Evolutionary conservation across 2,797 vertebrate species (phyloP).

Genomic region (Helostoma temminkii): DNA sequence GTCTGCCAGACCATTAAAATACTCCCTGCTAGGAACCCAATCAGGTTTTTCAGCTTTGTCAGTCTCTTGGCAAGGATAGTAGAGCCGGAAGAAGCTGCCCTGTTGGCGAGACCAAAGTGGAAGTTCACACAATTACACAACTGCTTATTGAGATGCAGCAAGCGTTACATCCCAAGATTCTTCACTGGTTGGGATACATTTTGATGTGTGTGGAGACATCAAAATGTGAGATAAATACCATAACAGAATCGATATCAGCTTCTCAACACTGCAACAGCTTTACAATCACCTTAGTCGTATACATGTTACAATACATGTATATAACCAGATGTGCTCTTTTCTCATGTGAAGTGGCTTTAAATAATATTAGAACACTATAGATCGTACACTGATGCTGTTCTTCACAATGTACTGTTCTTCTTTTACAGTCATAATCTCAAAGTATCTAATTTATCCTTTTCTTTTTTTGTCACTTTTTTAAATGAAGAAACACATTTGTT

Average conservation of each 20-base stretch:
- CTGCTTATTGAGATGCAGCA: background rate
- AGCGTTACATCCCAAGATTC: background rate
- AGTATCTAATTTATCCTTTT: background rate
- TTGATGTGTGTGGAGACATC: no score
- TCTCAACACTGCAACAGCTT: background rate
- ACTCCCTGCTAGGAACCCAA: slow-evolving; percentile 93
- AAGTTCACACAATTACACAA: background rate
- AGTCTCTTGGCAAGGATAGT: slow-evolving; percentile 88
- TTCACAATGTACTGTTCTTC: background rate
- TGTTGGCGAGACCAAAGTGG: slow-evolving; percentile 53
- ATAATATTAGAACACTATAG: background rate
- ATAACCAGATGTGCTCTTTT: background rate
- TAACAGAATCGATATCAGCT: background rate
- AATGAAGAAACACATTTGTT: no score
- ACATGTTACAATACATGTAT: background rate
- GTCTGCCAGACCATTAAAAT: slow-evolving; percentile 92
- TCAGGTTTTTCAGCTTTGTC: slow-evolving; percentile 76
- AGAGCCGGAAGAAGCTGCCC: slow-evolving; percentile 93
- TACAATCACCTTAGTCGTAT: background rate
- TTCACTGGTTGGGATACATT: no score
- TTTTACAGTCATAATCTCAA: background rate
- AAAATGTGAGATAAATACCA: no score
- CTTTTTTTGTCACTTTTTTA: background rate
- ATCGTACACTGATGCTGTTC: background rate
- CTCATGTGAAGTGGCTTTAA: background rate